A percentile compares a stretch with the other conserved stretches of the same genome.
phyloP scores from a whole-genome alignment of 2,797 vertebrate species.

The Hydrocynus forskahlii region DNA sequence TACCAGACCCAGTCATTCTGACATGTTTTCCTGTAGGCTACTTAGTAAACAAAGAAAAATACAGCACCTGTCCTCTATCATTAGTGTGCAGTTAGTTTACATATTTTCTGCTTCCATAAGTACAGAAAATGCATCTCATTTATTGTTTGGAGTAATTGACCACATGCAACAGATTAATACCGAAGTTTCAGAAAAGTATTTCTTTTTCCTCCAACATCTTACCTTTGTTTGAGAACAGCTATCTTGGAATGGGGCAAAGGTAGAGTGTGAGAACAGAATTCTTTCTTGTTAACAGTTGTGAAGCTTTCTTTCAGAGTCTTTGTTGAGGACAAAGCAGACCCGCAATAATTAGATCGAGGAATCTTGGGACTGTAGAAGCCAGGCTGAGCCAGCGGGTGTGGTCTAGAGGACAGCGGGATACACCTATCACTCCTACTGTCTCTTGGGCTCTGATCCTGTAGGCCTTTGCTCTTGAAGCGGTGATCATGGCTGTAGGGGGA shows the following conservation, averaged over 20 bases:
- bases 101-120: no score
- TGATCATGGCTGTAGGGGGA: slow-evolving; percentile 46
- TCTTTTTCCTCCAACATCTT: slow-evolving; percentile 4
- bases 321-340: slow-evolving; percentile 25
- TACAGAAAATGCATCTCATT: no score
- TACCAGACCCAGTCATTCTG: background rate
- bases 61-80: background rate
- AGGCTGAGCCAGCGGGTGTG: slow-evolving; percentile 48
- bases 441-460: slow-evolving; percentile 35
- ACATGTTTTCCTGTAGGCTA: background rate
- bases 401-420: slow-evolving; percentile 7
- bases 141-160: background rate
- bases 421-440: background rate
- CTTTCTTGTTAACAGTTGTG: slow-evolving; percentile 30
- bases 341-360: slow-evolving; percentile 42
- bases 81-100: background rate
- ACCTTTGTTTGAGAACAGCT: slow-evolving; percentile 55
- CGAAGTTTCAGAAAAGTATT: background rate
- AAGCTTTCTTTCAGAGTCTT: slow-evolving; percentile 16
- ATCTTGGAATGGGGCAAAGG: slow-evolving; percentile 47
- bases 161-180: background rate
- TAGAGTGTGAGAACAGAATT: slow-evolving; percentile 43
- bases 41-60: background rate
- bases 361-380: slow-evolving; percentile 56
- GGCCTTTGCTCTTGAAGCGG: slow-evolving; percentile 35